A percentile compares a stretch with the other conserved stretches of the same genome.
Conservation (phyloP, 2,888 invertebrate genomes). For the Agrochola circellaris region DNA sequence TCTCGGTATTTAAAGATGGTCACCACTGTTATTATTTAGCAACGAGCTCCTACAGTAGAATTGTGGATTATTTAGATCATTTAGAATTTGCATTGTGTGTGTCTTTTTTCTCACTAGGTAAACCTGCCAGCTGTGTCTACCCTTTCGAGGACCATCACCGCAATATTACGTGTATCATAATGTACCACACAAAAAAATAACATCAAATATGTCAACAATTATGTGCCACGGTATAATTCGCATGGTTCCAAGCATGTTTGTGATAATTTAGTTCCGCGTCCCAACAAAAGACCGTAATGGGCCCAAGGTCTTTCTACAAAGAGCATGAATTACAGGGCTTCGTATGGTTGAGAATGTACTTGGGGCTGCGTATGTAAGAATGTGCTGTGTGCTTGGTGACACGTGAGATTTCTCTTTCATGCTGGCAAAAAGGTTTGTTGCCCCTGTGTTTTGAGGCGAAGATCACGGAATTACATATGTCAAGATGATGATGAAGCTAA, state of each 20-base stretch:
- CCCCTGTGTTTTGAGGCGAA: background rate
- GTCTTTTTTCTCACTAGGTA: no score
- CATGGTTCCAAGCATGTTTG: conserved; percentile 15
- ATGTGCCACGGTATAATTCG: background rate
- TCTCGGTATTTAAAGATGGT: no score
- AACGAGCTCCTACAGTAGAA: no score
- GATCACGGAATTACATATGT: no score
- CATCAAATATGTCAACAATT: conserved; percentile 6
- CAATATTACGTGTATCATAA: background rate
- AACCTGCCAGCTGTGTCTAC: background rate
- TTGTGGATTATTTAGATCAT: no score
- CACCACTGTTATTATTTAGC: no score
- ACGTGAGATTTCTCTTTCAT: conserved; percentile 2
- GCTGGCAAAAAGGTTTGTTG: background rate
- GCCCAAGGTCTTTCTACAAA: conserved; percentile 33
- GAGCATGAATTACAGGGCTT: conserved; percentile 40
- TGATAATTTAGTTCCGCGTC: conserved; percentile 39
- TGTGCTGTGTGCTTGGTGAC: conserved; percentile 1
- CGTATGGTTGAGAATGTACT: background rate
- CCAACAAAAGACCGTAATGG: conserved; percentile 26
- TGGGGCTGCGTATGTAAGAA: background rate
- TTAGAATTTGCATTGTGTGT: no score
- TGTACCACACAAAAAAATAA: background rate
- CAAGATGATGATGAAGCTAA: background rate
- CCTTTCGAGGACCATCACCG: background rate